phyloP scores from a whole-genome alignment of 2,113 vertebrate species.

The Grantiella picta region DNA sequence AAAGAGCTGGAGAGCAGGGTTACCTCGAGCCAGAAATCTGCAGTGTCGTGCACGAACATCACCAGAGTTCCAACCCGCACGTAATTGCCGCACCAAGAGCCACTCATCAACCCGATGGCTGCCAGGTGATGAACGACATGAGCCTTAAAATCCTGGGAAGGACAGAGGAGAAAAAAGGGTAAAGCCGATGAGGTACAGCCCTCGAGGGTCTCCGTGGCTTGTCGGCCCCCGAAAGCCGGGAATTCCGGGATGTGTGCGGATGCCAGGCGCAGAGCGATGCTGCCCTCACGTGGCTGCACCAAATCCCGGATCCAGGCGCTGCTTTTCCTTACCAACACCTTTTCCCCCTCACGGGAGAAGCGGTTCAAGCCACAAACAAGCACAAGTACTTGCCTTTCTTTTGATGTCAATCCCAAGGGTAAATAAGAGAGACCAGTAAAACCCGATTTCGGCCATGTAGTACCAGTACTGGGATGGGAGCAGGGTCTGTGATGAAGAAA shows the following conservation, averaged over 20 bases:
- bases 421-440: slow-evolving; percentile 90
- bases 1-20: not conserved
- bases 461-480: slow-evolving; percentile 96
- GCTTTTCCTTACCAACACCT: rapidly evolving
- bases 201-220: not conserved
- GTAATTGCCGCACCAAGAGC: slow-evolving; percentile 93
- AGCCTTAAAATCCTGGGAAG: slow-evolving; percentile 85
- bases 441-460: slow-evolving; percentile 89
- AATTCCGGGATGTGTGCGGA: rapidly evolving
- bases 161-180: not conserved
- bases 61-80: slow-evolving; percentile 88
- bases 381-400: slow-evolving; percentile 81
- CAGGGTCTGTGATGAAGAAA: slow-evolving; percentile 75
- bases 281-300: slow-evolving; percentile 41
- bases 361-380: not conserved
- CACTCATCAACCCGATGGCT: slow-evolving; percentile 84
- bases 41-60: slow-evolving; percentile 87
- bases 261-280: not conserved
- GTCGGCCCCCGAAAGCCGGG: not conserved
- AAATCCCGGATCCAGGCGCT: not conserved
- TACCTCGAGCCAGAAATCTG: slow-evolving; percentile 93
- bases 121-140: slow-evolving; percentile 91
- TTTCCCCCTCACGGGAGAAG: rapidly evolving
- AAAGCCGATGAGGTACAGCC: not conserved
- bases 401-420: slow-evolving; percentile 87